Percentiles rank a stretch among this genome's conserved stretches.
Conservation (phyloP, 2,797 vertebrate genomes). For the Gila robusta region DNA sequence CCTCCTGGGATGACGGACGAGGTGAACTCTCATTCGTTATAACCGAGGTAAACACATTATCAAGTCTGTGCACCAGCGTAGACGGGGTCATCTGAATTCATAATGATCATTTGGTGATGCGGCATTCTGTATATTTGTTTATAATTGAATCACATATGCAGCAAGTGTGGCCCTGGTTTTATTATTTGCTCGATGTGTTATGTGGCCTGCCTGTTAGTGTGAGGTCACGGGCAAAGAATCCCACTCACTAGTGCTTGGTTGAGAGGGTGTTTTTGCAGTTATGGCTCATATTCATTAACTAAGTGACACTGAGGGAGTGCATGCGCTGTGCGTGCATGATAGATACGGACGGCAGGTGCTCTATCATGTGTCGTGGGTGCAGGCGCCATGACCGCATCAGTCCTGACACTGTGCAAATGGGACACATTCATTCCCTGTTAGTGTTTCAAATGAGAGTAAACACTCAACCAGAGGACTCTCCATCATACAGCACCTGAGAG, state of each 20-base stretch:
- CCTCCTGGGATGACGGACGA: conserved; percentile 9
- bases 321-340: conserved; percentile 47
- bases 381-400: conserved; percentile 55
- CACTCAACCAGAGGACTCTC: conserved; percentile 50
- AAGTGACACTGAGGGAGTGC: conserved; percentile 39
- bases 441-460: conserved; percentile 62
- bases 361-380: conserved; percentile 61
- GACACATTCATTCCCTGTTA: conserved; percentile 63
- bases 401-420: conserved; percentile 58
- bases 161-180: conserved; percentile 10
- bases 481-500: conserved; percentile 49
- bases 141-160: conserved; percentile 52
- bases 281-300: conserved; percentile 56
- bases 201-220: conserved; percentile 32
- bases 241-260: conserved; percentile 13
- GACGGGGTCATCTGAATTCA: conserved; percentile 51
- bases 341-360: conserved; percentile 61
- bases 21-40: conserved; percentile 43
- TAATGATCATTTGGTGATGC: conserved; percentile 53
- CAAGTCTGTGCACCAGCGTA: conserved; percentile 9
- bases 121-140: conserved; percentile 41
- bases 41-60: conserved; percentile 33
- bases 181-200: conserved; percentile 38
- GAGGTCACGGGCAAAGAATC: conserved; percentile 24
- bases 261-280: conserved; percentile 44